Base-by-base conservation (phyloP, 2,888 invertebrate genomes). In the Halocaridina rubra region DNA sequence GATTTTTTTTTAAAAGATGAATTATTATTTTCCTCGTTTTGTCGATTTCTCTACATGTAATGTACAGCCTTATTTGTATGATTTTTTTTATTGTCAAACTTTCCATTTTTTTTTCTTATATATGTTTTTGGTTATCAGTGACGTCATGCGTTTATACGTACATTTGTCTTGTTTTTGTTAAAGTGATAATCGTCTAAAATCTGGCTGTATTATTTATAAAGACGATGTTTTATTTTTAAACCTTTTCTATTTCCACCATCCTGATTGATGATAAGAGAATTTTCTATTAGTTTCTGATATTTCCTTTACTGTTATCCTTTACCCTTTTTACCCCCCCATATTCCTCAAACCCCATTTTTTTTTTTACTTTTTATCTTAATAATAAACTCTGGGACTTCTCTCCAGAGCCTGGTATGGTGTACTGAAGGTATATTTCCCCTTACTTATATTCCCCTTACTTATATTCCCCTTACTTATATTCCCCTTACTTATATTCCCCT, bases 161-260 rank as follows among this genome's bases (percentile, higher is more conserved):
- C 27, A 67, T 30, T 24, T 61, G 76, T 77, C 61, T 46, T 24
- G 76, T 61, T 30, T 59, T 59, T 59, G 59, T 61, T 19, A 57
- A 8, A 61, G 61, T 61, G 33, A 32, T n/a, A n/a, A n/a, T n/a
- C 59, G 76, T 77, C 61, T 61, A 22, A 19, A 77, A 77, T 30
- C 13, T 61, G 76, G 76, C 76, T 77, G 76, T 77, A 77, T 57
- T 76, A 59, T 76, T 59, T 59, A 30, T 77, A 61, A 33, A 59
- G 59, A 77, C 19, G 32, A 13, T 32, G 39, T 33, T 10, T 27
- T 24, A n/a, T 30, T 61, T 59, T 61, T 59, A 32, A 19, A 16
- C 19, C 0, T 22, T 22, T 32, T 24, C 2, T 32, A n/a, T 22
- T 22, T 19, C 19, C 76, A 59, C 61, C 76, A 77, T 77, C 76